Conservation (phyloP, 2,888 invertebrate species). For the Sepiola atlantica region DNA sequence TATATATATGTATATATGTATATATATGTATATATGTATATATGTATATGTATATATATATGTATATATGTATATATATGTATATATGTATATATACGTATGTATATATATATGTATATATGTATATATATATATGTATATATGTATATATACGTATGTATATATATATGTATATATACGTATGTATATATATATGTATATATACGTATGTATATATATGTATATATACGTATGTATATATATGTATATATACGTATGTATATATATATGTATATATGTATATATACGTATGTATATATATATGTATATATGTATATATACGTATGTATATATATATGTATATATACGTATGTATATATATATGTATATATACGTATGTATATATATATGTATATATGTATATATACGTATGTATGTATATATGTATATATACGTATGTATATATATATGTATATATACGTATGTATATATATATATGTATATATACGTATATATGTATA, state of each 20-base stretch:
- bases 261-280: background rate
- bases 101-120: background rate
- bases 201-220: too few relatives aligned
- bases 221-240: background rate
- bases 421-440: background rate
- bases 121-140: background rate
- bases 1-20: background rate
- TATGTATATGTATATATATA: background rate
- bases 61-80: background rate
- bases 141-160: too few relatives aligned
- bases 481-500: too few relatives aligned
- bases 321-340: background rate
- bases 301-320: background rate
- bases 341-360: background rate
- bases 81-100: background rate
- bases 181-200: too few relatives aligned
- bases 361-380: background rate
- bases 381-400: background rate
- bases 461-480: too few relatives aligned
- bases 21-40: background rate
- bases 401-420: background rate
- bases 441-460: too few relatives aligned
- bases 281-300: background rate
- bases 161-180: too few relatives aligned
- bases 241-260: background rate